Base-by-base conservation (phyloP, 2,888 invertebrate genomes). In the Drosophila atripex region DNA sequence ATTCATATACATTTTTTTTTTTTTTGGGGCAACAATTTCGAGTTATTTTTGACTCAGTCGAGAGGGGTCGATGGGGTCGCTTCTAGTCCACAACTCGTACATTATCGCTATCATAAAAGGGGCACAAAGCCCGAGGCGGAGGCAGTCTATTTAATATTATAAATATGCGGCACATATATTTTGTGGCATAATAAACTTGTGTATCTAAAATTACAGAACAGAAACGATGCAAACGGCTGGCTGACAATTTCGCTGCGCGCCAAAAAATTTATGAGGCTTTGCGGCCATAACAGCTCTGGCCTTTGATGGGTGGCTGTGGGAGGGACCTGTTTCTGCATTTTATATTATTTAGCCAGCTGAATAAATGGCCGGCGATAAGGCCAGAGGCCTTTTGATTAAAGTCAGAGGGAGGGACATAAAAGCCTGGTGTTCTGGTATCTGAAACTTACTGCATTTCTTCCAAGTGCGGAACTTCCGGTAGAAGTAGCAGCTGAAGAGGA, bases 401-500 rank as follows among this genome's bases (percentile, higher is more conserved):
- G 70, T 61, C 76, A n/a, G 7, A 14, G n/a, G 14, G 38, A 38
- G 65, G 53, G 30, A 70, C 72, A 61, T 57, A 65, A 61, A 43
- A 28, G 63, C 51, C 64, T 51, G 49, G 16, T 21, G 21, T 11
- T 12, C 18, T 7, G 9, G 9, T 18, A 4, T 18, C 21, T 11
- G 39, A 16, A 87, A 91, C 91, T 91, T 91, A 91, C 91, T 91
- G 91, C 91, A 91, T 71, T 91, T 91, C 65, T 91, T 91, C 91
- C 91, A 91, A 83, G 91, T 89, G 63, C 90, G 88, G 73, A 91
- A 91, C 70, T 91, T 91, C 54, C 91, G 88, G 70, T 91, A 91
- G 82, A 91, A 91, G 65, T 91, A 91, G 61, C 90, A 90, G 61
- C 91, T 91, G 75, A 91, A 91, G 46, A 91, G 57, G 43, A 91